These are phyloP conservation scores for Phenganax stokvisi DNA, from an alignment of 92 coral and sea anemone species.

Conservation along the genomic window DNA sequence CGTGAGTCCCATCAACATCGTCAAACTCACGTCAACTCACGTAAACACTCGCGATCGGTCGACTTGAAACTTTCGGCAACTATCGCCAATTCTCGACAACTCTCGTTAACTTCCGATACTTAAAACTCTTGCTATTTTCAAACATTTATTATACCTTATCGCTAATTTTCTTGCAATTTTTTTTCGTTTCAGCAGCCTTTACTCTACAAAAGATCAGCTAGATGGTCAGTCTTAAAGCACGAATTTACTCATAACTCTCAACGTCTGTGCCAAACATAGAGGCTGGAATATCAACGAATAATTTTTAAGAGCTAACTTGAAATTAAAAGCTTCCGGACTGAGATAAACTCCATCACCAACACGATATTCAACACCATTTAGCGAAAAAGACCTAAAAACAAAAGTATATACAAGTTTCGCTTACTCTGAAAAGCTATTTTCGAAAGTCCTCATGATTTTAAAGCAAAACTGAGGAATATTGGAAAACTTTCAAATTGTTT, in stretches of 20 bases:
- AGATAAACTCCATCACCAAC: constrained; percentile 69
- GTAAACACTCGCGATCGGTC: no score
- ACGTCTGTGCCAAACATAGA: no score
- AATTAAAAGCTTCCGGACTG: constrained; percentile 63
- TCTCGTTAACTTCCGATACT: no score
- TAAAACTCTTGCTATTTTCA: background rate
- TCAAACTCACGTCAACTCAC: no score
- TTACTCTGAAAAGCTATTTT: background rate
- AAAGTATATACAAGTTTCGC: background rate
- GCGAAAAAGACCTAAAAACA: constrained; percentile 53
- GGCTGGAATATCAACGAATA: background rate
- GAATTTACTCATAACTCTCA: no score
- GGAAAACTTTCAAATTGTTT: no score
- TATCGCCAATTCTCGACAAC: no score
- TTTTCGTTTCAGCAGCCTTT: constrained; percentile 14
- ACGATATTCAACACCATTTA: constrained; percentile 54
- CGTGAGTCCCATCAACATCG: no score
- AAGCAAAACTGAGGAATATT: no score
- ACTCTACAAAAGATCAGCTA: constrained; percentile 5
- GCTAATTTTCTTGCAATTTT: constrained; percentile 37
- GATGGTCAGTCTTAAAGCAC: background rate
- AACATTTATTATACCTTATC: constrained; percentile 3
- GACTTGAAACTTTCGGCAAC: no score
- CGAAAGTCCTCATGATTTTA: no score
- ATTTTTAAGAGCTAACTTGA: constrained; percentile 60